phyloP scores from a whole-genome alignment of 1,140 invertebrate species.

The Ericerus pela region DNA sequence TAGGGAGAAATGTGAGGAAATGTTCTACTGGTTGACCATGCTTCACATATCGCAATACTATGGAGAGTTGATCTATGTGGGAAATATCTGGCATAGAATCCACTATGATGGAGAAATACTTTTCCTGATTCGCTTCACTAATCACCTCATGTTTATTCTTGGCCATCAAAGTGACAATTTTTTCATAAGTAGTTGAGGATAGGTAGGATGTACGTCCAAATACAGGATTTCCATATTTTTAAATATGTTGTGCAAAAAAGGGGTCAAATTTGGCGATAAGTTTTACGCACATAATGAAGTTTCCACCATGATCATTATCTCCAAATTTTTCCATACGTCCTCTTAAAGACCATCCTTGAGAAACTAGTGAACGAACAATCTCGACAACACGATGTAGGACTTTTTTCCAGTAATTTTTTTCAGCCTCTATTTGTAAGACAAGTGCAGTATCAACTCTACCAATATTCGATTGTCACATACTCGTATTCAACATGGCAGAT shows the following conservation, averaged over 20 bases:
- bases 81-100: constrained; percentile 14
- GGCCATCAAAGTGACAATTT: constrained; percentile 22
- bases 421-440: too few relatives aligned
- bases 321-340: constrained; percentile 20
- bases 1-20: constrained; percentile 8
- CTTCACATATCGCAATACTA: constrained; percentile 17
- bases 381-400: constrained; percentile 21
- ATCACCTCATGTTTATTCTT: constrained; percentile 20
- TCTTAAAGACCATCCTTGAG: constrained; percentile 22
- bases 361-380: constrained; percentile 21
- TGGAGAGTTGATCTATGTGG: constrained; percentile 15
- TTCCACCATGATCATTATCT: constrained; percentile 21
- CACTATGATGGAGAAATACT: constrained; percentile 28
- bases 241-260: constrained; percentile 21
- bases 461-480: too few relatives aligned
- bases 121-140: constrained; percentile 26
- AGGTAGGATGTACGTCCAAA: constrained; percentile 19
- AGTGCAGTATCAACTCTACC: too few relatives aligned
- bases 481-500: too few relatives aligned
- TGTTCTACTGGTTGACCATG: constrained; percentile 6
- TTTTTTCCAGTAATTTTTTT: constrained; percentile 22
- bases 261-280: constrained; percentile 21
- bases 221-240: constrained; percentile 18
- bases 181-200: constrained; percentile 18
- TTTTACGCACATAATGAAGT: constrained; percentile 20